Evolutionary conservation across 2,113 vertebrate genomes (phyloP).

Genomic region (Platycercus adscitus): DNA sequence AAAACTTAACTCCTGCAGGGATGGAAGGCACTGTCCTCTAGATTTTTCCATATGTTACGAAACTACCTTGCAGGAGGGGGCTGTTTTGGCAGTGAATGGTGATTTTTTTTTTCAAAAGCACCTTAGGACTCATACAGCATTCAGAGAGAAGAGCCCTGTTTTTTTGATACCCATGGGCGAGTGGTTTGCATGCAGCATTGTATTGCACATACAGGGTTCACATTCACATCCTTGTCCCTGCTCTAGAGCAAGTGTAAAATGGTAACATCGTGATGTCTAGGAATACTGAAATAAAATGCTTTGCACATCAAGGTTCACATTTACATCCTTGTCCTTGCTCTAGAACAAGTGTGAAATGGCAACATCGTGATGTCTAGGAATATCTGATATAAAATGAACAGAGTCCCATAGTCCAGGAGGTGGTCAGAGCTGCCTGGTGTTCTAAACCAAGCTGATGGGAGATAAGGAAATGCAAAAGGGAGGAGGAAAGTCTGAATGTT

Average conservation of each 20-base stretch:
- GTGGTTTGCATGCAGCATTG: rapidly evolving
- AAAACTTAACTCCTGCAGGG: neutral
- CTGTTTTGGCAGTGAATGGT: neutral
- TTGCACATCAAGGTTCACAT: neutral
- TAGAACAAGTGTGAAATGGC: neutral
- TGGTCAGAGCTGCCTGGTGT: neutral
- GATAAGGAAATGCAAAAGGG: neutral
- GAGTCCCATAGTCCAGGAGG: neutral
- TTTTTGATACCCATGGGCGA: neutral
- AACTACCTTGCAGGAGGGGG: neutral
- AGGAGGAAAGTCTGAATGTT: neutral
- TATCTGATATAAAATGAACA: neutral
- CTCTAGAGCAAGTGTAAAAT: neutral
- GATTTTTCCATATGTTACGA: neutral
- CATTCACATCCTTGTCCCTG: neutral
- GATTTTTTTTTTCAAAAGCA: neutral
- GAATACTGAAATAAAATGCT: neutral
- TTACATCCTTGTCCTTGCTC: neutral
- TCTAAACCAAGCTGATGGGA: neutral
- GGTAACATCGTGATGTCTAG: neutral
- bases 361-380: neutral
- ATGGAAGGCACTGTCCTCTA: neutral
- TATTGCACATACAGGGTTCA: rapidly evolving
- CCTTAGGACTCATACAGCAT: rapidly evolving
- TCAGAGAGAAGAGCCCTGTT: neutral